Percentiles rank a stretch among this genome's conserved stretches.
Evolutionary conservation across 2,888 invertebrate genomes (phyloP).

Genomic region (Oasisia sp.): DNA sequence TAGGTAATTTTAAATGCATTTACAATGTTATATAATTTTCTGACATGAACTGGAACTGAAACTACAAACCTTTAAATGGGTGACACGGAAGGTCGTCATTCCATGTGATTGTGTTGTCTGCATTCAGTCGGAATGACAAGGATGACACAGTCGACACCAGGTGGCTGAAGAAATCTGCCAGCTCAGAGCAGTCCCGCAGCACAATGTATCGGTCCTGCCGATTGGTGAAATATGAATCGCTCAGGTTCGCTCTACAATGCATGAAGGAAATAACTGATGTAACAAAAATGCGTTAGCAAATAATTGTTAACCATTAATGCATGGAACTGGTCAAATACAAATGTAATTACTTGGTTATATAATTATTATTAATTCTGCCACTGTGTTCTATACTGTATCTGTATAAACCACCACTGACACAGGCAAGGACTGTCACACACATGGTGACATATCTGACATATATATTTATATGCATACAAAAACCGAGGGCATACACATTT

Average conservation of each 20-base stretch:
- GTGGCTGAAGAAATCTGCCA: conserved; percentile 85
- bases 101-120: conserved; percentile 62
- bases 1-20: background rate
- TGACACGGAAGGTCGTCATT: conserved; percentile 71
- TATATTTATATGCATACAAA: too few relatives aligned
- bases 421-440: too few relatives aligned
- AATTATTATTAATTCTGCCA: too few relatives aligned
- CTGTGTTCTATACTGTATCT: too few relatives aligned
- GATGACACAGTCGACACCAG: conserved; percentile 76
- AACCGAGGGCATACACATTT: too few relatives aligned
- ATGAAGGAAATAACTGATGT: background rate
- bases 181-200: conserved; percentile 79
- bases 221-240: conserved; percentile 95
- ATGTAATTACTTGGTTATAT: too few relatives aligned
- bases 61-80: conserved; percentile 72
- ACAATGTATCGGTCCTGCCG: conserved; percentile 95
- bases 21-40: background rate
- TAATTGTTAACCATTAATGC: too few relatives aligned
- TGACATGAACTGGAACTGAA: background rate
- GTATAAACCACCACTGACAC: too few relatives aligned
- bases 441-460: too few relatives aligned
- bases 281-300: background rate
- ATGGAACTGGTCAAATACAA: too few relatives aligned
- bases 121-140: conserved; percentile 73
- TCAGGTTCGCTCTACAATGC: conserved; percentile 84